Evolutionary conservation across 2,888 invertebrate genomes (phyloP), one percentile per base, ranked within the genome.

Genomic region (Tridacna crocea): DNA sequence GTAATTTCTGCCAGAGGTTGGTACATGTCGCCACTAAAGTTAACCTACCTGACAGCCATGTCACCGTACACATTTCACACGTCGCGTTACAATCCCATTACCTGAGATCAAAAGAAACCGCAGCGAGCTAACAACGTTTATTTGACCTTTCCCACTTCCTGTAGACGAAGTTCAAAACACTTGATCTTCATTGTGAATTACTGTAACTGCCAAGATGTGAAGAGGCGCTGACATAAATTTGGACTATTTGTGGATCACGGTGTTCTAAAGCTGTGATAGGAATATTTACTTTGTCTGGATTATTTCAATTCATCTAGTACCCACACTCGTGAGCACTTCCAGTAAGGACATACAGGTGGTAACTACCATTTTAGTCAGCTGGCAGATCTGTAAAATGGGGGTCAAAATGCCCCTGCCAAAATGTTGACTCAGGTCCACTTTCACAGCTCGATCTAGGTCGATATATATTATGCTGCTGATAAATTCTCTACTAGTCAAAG

Each of bases 91-190:
- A 47, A 68, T 68, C 46, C 68, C 47, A 68, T 68, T 68, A 55
- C n/a, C 63, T n/a, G 68, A 47, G 68, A 68, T 68, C 68, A 68
- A 68, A 68, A 36, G 47, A 47, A 47, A 46, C 68, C 47, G 68
- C 19, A n/a, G 19, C 22, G 19, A 24, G 19, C n/a, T 68, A 68
- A 68, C 68, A n/a, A 46, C 68, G 68, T 68, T n/a, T 68, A 46
- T n/a, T 15, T 60, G 60, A 60, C 46, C 61, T 61, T 74, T 60
- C 24, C 61, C 22, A 46, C 61, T 74, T 61, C 74, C 74, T 24
- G 74, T 61, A n/a, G 61, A 74, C 74, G 19, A 22, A 47, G 74
- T 74, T 26, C 74, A 74, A 74, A 74, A 61, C 61, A 61, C 60
- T 74, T 74, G 60, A 74, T 61, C 61, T 36, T 61, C 61, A 46